These are phyloP conservation scores for Temnothorax ravouxi DNA, from an alignment of 2,888 invertebrate species.

Conservation along the genomic window DNA sequence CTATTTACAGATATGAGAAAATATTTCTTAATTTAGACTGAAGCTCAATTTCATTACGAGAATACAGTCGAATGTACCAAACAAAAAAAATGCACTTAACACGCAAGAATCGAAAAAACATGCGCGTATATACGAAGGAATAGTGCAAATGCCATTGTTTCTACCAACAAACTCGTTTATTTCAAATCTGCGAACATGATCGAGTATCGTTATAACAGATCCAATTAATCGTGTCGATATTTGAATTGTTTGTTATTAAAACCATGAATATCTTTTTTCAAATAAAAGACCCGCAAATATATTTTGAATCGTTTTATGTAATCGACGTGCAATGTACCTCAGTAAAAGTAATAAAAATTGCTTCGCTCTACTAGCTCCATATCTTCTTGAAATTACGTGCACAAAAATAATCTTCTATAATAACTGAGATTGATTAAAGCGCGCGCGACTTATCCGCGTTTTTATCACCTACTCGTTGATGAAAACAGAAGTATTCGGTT, in stretches of 20 bases:
- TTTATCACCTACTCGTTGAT: conserved; percentile 35
- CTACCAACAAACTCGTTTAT: conserved; percentile 9
- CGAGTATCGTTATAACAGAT: conserved; percentile 36
- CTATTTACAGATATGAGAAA: not conserved
- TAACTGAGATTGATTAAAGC: conserved; percentile 65
- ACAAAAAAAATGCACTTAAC: conserved; percentile 14
- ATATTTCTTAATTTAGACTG: conserved; percentile 33
- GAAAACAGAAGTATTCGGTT: conserved; percentile 29
- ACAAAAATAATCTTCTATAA: conserved; percentile 56
- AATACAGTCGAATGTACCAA: not conserved
- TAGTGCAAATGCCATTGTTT: not conserved
- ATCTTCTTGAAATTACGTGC: conserved; percentile 12
- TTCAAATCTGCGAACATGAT: conserved; percentile 22
- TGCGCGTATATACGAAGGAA: not conserved
- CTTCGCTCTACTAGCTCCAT: conserved; percentile 18
- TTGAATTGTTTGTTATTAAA: conserved; percentile 26
- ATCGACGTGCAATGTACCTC: not conserved
- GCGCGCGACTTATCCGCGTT: conserved; percentile 28
- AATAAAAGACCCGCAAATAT: not conserved
- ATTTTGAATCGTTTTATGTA: conserved; percentile 6
- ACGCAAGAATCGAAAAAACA: not conserved
- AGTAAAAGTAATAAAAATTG: not conserved
- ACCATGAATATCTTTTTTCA: not conserved
- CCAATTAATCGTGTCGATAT: conserved; percentile 19
- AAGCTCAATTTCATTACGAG: conserved; percentile 42